Evolutionary conservation across 2,888 invertebrate genomes (phyloP), one percentile per base, ranked within the genome.

Genomic region (Bellardia bayeri): DNA sequence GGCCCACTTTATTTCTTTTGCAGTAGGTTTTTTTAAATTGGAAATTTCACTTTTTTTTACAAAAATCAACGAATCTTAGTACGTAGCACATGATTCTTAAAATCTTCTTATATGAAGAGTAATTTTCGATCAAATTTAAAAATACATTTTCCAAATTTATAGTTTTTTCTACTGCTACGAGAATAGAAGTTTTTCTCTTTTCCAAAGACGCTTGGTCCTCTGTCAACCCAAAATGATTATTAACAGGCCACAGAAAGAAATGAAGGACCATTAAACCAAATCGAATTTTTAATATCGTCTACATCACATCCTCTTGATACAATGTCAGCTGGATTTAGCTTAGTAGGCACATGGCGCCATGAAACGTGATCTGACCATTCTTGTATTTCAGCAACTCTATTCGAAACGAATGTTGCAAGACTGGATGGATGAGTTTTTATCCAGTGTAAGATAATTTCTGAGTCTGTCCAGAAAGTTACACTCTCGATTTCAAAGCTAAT

Each of bases 311-410:
- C 42, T 64, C 64, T 64, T 37, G 40, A 64, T 3, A 64, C 40
- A 58, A 72, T 23, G 14, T 72, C 42, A 13, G 54, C 72, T 16
- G 69, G 69, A 7, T 54, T 69, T 16, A 40, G 51, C 37, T 9
- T 9, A 8, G 23, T 72, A 23, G 61, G 72, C 9, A 75, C 49
- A 49, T 75, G 74, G 11, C 61, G 49, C 33, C 74, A 75, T 49
- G 11, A 14, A 63, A 33, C 33, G 2, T 16, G 11, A 4, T 63
- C 63, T 13, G 56, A 69, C 45, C 6, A 71, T 33, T 76, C 64
- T 40, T 76, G 71, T 16, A 76, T 64, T 23, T 74, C 71, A 45
- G 56, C 71, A 51, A 82, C 86, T 66, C 68, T 69, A n/a, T 86
- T 82, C 23, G 72, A 37, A 7, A 80, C 75, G n/a, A 78, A 78